Evolutionary conservation across 35 echinoderm and acorn worm species (phyloP), one percentile per base, ranked within the genome.

Genomic region (Hemicentrotus pulcherrimus): DNA sequence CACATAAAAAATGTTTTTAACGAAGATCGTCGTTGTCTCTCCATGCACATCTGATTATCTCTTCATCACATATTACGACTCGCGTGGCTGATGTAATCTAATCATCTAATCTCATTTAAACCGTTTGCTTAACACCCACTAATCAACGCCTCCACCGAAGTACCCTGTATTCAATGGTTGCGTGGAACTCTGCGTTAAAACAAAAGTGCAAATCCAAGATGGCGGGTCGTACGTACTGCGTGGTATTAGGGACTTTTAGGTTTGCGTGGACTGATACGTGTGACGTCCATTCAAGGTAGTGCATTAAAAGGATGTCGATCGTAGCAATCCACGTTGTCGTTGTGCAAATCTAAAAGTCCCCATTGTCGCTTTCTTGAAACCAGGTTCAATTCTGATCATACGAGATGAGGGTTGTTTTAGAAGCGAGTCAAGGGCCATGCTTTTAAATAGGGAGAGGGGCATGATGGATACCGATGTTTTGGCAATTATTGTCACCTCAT

Each of bases 171-270:
- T 55, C 50, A 55, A 55, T 55, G 50, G 50, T 13, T 55, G 50
- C 50, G 9, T 55, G 9, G 2, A 14, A 59, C 65, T 4, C 65
- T 78, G 65, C 65, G 65, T 78, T 78, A 22, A 78, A 78, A 78
- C 65, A 78, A 78, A 78, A 78, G 65, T 78, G 65, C 65, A 78
- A 78, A 78, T 6, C 65, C 65, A 78, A 78, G 61, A 78, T 78
- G 65, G 65, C 65, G 22, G 65, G 3, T 41, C 65, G 65, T 9
- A 14, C 65, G 28, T n/a, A 28, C 3, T 78, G 1, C 65, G 65
- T 78, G 65, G 22, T 28, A 78, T 8, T 6, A 4, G 35, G 35
- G 35, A n/a, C n/a, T n/a, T n/a, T n/a, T n/a, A n/a, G n/a, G n/a
- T n/a, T n/a, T n/a, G n/a, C n/a, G n/a, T n/a, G n/a, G n/a, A n/a